Percentiles rank a stretch among this genome's conserved stretches.
Evolutionary conservation across 2,888 invertebrate genomes (phyloP).

Genomic region (Scotopteryx bipunctaria): DNA sequence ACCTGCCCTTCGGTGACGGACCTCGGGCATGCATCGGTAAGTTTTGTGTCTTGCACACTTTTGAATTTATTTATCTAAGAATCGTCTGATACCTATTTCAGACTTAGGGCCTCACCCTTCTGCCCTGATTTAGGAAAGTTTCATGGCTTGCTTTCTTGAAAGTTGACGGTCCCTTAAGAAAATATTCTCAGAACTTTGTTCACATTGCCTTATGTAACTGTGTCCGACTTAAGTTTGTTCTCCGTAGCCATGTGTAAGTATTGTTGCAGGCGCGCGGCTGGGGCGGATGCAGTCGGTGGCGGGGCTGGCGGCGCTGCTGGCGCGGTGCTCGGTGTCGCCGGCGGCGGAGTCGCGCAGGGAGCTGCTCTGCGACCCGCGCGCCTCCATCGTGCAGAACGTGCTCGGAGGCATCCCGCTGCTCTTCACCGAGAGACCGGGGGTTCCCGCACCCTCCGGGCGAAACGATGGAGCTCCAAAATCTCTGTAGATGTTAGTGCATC

Average conservation of each 20-base stretch:
- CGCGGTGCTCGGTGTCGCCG: constrained; percentile 50
- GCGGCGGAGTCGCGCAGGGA: constrained; percentile 43
- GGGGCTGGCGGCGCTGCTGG: constrained; percentile 61
- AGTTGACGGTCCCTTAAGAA: no score
- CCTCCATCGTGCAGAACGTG: constrained; percentile 55
- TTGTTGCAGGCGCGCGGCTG: constrained; percentile 56
- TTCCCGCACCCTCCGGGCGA: background rate
- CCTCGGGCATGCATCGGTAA: constrained; percentile 67
- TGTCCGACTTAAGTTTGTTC: background rate
- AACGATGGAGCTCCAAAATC: constrained; percentile 1
- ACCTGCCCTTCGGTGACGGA: constrained; percentile 65
- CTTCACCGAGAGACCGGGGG: constrained; percentile 33
- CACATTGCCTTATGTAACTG: no score
- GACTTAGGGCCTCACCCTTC: no score
- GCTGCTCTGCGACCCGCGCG: constrained; percentile 50
- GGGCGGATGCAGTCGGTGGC: constrained; percentile 69
- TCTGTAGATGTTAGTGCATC: background rate
- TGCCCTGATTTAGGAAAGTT: no score
- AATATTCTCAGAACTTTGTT: no score
- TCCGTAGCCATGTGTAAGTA: background rate
- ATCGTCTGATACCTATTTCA: no score
- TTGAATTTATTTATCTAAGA: background rate
- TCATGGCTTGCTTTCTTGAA: no score
- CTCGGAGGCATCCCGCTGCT: constrained; percentile 56
- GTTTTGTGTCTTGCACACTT: constrained; percentile 40